Base-by-base conservation (phyloP, 2,797 vertebrate species). In the Gymnoscopelus braueri region DNA sequence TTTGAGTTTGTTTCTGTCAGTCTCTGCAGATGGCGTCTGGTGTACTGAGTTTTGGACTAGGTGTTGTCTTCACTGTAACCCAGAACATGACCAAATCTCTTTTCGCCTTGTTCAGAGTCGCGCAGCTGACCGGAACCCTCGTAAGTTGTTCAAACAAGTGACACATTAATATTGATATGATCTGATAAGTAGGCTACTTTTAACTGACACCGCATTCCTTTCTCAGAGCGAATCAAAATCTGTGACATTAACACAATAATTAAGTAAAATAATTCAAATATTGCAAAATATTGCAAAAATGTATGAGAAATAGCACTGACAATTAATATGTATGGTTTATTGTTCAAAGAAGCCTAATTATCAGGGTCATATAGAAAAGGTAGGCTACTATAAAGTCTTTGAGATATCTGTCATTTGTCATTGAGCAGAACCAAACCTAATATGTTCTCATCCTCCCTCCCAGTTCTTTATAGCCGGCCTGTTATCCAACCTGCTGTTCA, bases 21-120 rank as follows among this genome's bases (percentile, higher is more conserved):
- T 84, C 84, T 92, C 84, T 92, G 71, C 93, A 93, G 87, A 59
- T 90, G 12, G 8, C 83, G 61, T 87, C 87, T 1, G 94, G 93
- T 14, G 3, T 93, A 55, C n/a, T 92, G 60, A 92, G 88, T 23
- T n/a, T 94, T 0, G 90, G 74, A 58, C n/a, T 94, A 11, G 94
- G 93, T 32, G 32, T 94, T 13, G 0, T 90, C 2, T 90, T 90
- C 12, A 87, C 90, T 6, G 19, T 19, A 2, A 89, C 81, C 1
- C 69, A 81, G 19, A 0, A 32, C 0, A 87, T 93, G 0, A 0
- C 0, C 0, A 0, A 32, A 0, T 81, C 79, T 0, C 32, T 92
- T 2, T 61, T 89, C 60, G 81, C 61, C 3, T 1, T 93, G 74
- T 90, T 93, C 82, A 89, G 94, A 83, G 67, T 94, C 19, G 81